A percentile compares a stretch with the other conserved stretches of the same genome.
Conservation (phyloP, 2,888 invertebrate species). For the Cheilosia vernalis region DNA sequence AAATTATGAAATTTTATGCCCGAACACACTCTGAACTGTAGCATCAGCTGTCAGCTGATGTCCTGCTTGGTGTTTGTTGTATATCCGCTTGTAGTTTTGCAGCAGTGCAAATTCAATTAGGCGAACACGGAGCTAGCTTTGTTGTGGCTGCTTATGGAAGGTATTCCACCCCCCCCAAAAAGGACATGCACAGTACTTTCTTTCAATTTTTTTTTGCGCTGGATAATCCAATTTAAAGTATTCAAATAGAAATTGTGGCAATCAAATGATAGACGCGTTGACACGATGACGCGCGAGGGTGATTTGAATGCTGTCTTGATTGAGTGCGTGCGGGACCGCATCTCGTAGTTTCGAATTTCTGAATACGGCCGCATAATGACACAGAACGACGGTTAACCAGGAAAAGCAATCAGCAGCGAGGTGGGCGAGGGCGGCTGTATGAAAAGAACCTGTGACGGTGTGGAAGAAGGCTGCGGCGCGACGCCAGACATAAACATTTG, state of each 20-base stretch:
- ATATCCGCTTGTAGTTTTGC: conserved; percentile 10
- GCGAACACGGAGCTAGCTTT: conserved; percentile 47
- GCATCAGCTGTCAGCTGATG: conserved; percentile 75
- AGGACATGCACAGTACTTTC: background rate
- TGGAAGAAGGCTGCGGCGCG: conserved; percentile 8
- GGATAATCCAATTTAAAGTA: conserved; percentile 83
- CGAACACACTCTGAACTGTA: conserved; percentile 72
- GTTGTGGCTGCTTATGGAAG: conserved; percentile 14
- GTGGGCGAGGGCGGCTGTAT: conserved; percentile 36
- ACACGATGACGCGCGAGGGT: conserved; percentile 65
- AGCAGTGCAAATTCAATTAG: conserved; percentile 69
- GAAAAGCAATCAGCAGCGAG: conserved; percentile 68
- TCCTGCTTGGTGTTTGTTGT: conserved; percentile 33
- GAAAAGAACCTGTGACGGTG: conserved; percentile 43
- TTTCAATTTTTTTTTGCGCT: conserved; percentile 77
- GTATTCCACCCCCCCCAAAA: conserved; percentile 44
- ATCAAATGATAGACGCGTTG: conserved; percentile 73
- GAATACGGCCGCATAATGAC: conserved; percentile 62
- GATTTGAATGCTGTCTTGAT: conserved; percentile 70
- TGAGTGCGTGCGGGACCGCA: conserved; percentile 57
- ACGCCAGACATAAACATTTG: conserved; percentile 51
- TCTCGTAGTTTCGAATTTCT: conserved; percentile 66
- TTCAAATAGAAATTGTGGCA: conserved; percentile 82
- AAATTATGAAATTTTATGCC: conserved; percentile 73
- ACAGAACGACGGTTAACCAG: conserved; percentile 70